These are phyloP conservation scores for Columbina picui DNA, from an alignment of 2,113 vertebrate genomes.

Conservation along the genomic window DNA sequence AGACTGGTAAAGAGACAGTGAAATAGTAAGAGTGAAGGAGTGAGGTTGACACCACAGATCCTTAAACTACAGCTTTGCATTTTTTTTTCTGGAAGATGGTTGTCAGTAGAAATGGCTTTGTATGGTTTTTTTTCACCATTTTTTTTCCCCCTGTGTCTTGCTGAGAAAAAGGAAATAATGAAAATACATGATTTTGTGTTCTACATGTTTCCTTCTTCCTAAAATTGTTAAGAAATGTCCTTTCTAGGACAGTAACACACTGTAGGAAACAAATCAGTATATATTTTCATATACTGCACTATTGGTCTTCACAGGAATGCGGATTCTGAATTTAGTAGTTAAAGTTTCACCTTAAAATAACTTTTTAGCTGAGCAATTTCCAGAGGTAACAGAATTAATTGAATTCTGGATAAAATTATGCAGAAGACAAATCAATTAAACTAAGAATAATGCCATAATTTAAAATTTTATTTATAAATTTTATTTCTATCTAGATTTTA, in stretches of 20 bases:
- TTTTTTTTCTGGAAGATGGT: not conserved
- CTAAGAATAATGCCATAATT: not conserved
- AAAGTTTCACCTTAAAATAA: not conserved
- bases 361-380: not conserved
- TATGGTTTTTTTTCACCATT: not conserved
- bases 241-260: not conserved
- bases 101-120: not conserved
- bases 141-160: not conserved
- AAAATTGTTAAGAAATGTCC: not conserved
- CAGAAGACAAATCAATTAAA: not conserved
- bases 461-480: not conserved
- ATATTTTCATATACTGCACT: not conserved
- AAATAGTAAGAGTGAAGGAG: not conserved
- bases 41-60: rapidly evolving
- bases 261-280: not conserved
- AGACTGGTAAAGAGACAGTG: not conserved
- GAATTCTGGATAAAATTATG: not conserved
- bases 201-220: not conserved
- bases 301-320: not conserved
- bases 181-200: not conserved
- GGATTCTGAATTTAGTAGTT: not conserved
- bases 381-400: not conserved
- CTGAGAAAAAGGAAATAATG: not conserved
- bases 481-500: not conserved
- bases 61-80: not conserved